A percentile compares a stretch with the other conserved stretches of the same genome.
Conservation (phyloP, 2,888 invertebrate genomes). For the Coenonympha glycerion region DNA sequence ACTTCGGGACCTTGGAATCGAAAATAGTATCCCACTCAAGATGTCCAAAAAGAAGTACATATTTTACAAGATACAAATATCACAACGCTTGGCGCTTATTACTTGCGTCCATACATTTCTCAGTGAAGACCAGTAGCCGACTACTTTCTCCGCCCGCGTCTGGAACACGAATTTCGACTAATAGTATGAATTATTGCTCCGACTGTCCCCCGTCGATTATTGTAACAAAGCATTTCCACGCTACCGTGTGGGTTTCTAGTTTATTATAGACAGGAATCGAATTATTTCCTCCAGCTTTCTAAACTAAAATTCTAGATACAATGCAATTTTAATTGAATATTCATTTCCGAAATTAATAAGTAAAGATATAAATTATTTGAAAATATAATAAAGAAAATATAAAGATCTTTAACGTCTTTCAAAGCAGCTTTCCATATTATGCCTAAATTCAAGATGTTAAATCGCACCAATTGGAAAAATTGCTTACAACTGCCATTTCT, state of each 20-base stretch:
- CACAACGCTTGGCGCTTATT: constrained; percentile 20
- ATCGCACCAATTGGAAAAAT: no score
- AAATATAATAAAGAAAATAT: no score
- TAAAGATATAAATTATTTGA: no score
- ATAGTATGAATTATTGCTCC: constrained; percentile 66
- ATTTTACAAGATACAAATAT: no score
- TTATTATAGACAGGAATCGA: constrained; percentile 19
- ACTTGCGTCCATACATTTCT: constrained; percentile 27
- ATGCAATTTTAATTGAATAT: not conserved
- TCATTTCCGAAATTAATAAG: not conserved
- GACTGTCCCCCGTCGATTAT: constrained; percentile 19
- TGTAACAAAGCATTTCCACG: constrained; percentile 25
- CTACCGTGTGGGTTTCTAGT: constrained; percentile 21
- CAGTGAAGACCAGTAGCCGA: constrained; percentile 67
- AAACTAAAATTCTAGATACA: not conserved
- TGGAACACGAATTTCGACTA: constrained; percentile 72
- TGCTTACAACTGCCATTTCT: no score
- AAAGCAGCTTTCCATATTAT: no score
- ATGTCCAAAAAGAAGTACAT: no score
- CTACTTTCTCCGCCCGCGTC: constrained; percentile 64
- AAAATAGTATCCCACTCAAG: no score
- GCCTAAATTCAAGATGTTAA: no score
- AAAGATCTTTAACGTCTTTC: no score
- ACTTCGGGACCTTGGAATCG: no score
- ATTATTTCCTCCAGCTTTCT: constrained; percentile 4